A percentile compares a stretch with the other conserved stretches of the same genome.
phyloP scores from a whole-genome alignment of 2,113 vertebrate genomes.

The Chrysemys picta region DNA sequence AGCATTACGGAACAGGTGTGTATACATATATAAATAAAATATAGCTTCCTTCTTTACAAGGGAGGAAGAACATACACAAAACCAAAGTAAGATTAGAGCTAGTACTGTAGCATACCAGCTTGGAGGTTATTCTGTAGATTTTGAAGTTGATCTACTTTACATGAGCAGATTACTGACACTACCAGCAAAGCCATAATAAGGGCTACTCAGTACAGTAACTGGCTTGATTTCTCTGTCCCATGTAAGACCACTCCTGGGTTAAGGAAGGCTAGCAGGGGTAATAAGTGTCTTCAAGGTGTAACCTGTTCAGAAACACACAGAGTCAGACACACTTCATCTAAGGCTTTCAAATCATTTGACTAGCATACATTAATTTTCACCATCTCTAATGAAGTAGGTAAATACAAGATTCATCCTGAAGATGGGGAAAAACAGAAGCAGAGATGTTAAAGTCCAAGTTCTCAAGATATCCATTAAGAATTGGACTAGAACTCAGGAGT shows the following conservation, averaged over 20 bases:
- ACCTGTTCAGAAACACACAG: neutral
- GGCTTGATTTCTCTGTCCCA: neutral
- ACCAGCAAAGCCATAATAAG: neutral
- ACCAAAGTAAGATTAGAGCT: neutral
- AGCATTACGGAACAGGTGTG: neutral
- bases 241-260: constrained; percentile 8
- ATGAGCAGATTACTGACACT: neutral
- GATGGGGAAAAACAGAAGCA: accelerated
- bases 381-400: neutral
- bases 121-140: neutral
- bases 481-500: neutral
- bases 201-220: constrained; percentile 1
- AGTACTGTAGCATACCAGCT: neutral
- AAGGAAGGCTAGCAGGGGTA: neutral
- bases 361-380: neutral
- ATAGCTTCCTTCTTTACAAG: accelerated
- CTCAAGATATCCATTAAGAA: neutral
- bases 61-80: neutral
- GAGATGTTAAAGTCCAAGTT: neutral
- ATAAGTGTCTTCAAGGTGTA: neutral
- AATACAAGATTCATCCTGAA: neutral
- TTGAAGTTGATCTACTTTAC: neutral
- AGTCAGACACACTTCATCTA: neutral
- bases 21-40: no score
- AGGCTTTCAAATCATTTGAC: neutral